Evolutionary conservation across 64 coral and sea anemone species (phyloP).

Genomic region (Pocillopora damicornis): DNA sequence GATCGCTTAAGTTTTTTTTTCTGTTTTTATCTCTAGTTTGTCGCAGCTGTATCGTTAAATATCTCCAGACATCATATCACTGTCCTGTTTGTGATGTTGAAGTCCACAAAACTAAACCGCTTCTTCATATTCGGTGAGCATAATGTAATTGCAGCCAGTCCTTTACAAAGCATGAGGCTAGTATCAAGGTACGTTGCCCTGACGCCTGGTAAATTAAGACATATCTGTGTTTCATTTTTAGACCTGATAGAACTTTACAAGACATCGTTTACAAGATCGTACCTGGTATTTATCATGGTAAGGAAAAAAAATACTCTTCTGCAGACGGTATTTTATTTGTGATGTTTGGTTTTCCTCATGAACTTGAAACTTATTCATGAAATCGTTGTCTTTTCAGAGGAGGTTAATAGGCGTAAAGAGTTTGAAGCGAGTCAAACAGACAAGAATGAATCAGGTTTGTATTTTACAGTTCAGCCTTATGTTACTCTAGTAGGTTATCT

Average conservation of each 20-base stretch:
- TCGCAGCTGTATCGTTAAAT: conserved; percentile 80
- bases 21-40: conserved; percentile 49
- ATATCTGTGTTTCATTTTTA: conserved; percentile 19
- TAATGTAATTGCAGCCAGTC: too few relatives aligned
- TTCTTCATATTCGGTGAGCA: conserved; percentile 67
- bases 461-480: neutral
- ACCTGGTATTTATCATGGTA: conserved; percentile 76
- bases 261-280: conserved; percentile 95
- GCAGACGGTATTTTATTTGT: neutral
- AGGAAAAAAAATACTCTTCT: neutral
- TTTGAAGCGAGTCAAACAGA: conserved; percentile 15
- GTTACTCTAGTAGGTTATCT: neutral
- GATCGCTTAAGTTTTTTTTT: neutral
- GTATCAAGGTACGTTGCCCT: too few relatives aligned
- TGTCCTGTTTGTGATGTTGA: conserved; percentile 93
- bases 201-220: too few relatives aligned
- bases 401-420: conserved; percentile 30
- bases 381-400: neutral
- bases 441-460: conserved; percentile 6
- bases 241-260: conserved; percentile 81
- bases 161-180: too few relatives aligned
- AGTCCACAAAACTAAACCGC: conserved; percentile 86
- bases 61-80: conserved; percentile 65
- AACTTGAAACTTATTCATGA: neutral
- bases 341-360: neutral